A percentile compares a stretch with the other conserved stretches of the same genome.
Conservation (phyloP, 2,888 invertebrate genomes). For the Torymus tubicola region DNA sequence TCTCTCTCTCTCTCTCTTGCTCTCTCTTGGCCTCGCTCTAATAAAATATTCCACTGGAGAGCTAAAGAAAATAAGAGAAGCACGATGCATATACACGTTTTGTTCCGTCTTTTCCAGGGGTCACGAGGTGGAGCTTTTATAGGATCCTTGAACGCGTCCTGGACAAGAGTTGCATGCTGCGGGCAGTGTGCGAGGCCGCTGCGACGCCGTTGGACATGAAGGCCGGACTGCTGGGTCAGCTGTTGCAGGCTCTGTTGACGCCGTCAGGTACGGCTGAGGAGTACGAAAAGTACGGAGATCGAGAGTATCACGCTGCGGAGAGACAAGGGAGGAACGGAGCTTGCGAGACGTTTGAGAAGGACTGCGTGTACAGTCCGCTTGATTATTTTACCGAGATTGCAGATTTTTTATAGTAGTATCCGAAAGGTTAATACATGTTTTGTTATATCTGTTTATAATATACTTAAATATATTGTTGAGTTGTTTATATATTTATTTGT, state of each 20-base stretch:
- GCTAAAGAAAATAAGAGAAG: not conserved
- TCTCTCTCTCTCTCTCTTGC: no score
- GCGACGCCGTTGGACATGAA: constrained; percentile 79
- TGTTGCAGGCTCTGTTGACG: constrained; percentile 86
- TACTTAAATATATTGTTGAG: no score
- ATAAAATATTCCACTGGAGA: not conserved
- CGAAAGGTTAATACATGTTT: no score
- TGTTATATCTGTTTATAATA: no score
- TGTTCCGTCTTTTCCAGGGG: no score
- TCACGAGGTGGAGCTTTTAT: constrained; percentile 81
- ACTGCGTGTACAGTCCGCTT: constrained; percentile 36
- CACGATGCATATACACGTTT: no score
- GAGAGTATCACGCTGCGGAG: constrained; percentile 71
- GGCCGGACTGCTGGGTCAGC: constrained; percentile 81
- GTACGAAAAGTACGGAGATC: constrained; percentile 65
- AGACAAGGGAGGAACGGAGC: constrained; percentile 60
- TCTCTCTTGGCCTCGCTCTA: not conserved
- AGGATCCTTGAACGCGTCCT: constrained; percentile 80
- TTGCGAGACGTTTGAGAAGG: constrained; percentile 3
- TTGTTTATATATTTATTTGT: no score
- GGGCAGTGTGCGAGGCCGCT: constrained; percentile 87
- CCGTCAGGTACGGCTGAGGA: constrained; percentile 77
- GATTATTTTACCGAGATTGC: constrained; percentile 26
- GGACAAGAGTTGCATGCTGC: constrained; percentile 83
- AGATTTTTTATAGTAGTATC: no score